Evolutionary conservation across 2,797 vertebrate genomes (phyloP), one percentile per base, ranked within the genome.

Genomic region (Ispidina lecontei): DNA sequence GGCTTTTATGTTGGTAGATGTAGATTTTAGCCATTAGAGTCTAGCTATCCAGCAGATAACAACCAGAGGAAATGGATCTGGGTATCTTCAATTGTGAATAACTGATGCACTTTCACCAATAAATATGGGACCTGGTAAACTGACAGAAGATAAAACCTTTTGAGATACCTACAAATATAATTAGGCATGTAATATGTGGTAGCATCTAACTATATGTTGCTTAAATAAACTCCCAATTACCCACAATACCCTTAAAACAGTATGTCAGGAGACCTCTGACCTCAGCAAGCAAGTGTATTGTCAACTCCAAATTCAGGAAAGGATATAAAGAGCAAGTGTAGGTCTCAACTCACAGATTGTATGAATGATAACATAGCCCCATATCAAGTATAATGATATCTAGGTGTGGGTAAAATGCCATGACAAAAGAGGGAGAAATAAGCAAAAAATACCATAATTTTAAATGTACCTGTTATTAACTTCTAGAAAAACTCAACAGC

Each of bases 1-100:
- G 54, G 92, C 71, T 94, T 96, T 96, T 89, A 87, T 95, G 83
- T 69, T 64, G 74, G 54, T 60, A 79, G 77, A 92, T 33, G 62
- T 35, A 90, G 89, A 64, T 79, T 91, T 94, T 43, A 91, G 74
- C 37, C 64, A 33, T 93, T 90, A 88, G 49, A 86, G 11, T 44
- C 68, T 76, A 76, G 90, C 71, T 71, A 58, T 62, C 64, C 74
- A 52, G 62, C 79, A 84, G 87, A 90, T 81, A 91, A 84, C 73
- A 92, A 54, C 35, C 28, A 73, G 47, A 84, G 76, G 47, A 95
- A 88, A 92, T 73, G 63, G 67, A 69, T 83, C 82, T 81, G 41
- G 23, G 46, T 60, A 25, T 59, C 60, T 90, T 78, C 80, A 73
- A 1, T 47, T 62, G 41, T 65, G 74, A 94, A 35, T 78, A 91